Evolutionary conservation across 2,888 invertebrate species (phyloP).

Genomic region (Epinotia ramella): DNA sequence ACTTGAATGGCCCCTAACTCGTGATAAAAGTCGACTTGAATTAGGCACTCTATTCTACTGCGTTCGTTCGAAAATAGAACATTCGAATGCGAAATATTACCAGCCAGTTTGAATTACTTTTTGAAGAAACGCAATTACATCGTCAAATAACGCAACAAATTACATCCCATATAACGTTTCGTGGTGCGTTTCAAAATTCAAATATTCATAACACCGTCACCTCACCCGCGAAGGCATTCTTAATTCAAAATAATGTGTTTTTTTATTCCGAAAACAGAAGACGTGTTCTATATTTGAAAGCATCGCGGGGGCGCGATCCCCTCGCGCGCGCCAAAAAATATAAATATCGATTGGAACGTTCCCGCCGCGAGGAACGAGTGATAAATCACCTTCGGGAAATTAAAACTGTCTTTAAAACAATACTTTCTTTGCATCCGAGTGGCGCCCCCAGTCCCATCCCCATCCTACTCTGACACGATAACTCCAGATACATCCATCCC

Average conservation of each 20-base stretch:
- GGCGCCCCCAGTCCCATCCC: constrained; percentile 57
- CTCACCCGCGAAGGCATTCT: constrained; percentile 80
- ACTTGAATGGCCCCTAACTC: constrained; percentile 40
- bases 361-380: constrained; percentile 69
- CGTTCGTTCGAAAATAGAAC: constrained; percentile 18
- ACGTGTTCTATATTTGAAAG: constrained; percentile 78
- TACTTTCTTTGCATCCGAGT: constrained; percentile 73
- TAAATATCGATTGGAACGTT: constrained; percentile 68
- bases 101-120: constrained; percentile 40
- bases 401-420: constrained; percentile 85
- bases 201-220: constrained; percentile 54
- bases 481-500: constrained; percentile 48
- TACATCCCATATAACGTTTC: constrained; percentile 37
- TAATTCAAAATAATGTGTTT: constrained; percentile 74
- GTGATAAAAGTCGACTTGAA: constrained; percentile 27
- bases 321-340: constrained; percentile 63
- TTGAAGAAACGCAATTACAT: constrained; percentile 35
- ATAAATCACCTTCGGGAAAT: constrained; percentile 86
- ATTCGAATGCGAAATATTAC: constrained; percentile 17
- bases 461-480: constrained; percentile 49
- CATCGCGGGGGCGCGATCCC: constrained; percentile 76
- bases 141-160: constrained; percentile 35
- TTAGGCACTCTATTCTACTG: constrained; percentile 16
- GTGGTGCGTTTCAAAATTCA: constrained; percentile 48
- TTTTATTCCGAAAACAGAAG: constrained; percentile 68